Evolutionary conservation across 2,797 vertebrate genomes (phyloP).

Genomic region (Heterohyrax brucei): DNA sequence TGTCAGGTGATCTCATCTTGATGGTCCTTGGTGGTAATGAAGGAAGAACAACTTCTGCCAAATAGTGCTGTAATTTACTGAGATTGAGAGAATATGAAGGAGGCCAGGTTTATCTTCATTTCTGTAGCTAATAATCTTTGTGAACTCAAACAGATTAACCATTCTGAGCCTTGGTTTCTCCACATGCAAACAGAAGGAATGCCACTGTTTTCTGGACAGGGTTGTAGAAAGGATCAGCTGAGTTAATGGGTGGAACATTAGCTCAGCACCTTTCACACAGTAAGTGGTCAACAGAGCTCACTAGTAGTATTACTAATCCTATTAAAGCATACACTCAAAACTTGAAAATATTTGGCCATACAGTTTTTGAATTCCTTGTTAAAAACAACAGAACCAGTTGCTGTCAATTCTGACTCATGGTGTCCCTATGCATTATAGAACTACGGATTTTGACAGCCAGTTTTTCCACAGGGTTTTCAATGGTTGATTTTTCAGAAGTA

Average conservation of each 20-base stretch:
- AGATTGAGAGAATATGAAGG: neutral
- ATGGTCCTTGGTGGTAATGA: constrained; percentile 52
- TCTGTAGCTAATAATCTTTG: constrained; percentile 54
- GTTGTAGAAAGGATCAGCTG: neutral
- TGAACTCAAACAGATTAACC: constrained; percentile 57
- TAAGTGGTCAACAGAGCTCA: constrained; percentile 12
- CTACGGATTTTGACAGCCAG: too few species aligned
- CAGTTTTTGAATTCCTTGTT: neutral
- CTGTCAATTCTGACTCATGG: too few species aligned
- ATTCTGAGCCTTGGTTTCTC: neutral
- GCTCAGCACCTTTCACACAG: neutral
- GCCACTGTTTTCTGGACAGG: constrained; percentile 31
- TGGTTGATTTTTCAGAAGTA: too few species aligned
- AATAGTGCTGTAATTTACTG: constrained; percentile 19
- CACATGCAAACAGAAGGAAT: constrained; percentile 43
- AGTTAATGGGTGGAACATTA: neutral
- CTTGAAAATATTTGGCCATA: neutral
- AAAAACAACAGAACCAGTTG: too few species aligned
- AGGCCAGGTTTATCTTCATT: constrained; percentile 3
- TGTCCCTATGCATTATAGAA: too few species aligned
- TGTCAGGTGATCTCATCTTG: constrained; percentile 61
- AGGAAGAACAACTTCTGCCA: constrained; percentile 47
- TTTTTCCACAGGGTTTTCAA: too few species aligned
- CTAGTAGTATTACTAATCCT: constrained; percentile 29
- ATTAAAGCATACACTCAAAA: constrained; percentile 39